Base-by-base conservation (phyloP, 1,140 invertebrate species). In the Metaphire vulgaris region DNA sequence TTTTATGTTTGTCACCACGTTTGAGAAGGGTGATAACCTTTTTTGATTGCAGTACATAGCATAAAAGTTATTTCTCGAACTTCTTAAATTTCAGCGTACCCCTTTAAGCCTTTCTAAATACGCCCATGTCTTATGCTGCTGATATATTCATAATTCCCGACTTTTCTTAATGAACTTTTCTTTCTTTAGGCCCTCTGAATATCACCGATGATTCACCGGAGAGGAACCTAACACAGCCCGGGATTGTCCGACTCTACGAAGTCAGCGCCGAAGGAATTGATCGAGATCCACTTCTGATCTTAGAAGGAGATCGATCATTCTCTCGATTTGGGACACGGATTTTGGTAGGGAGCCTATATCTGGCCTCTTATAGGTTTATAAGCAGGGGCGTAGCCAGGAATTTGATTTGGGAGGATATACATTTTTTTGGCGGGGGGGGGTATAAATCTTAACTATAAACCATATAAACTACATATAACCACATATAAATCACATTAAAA, bases 281-380 rank as follows among this genome's bases (percentile, higher is more conserved):
- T 16, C 74, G 41, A 34, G 21, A 74, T 1, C 75, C 73, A 2
- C 15, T 81, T 12, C 77, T 81, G 12, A 74, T 68, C 30, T 81
- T 82, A 68, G 72, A 79, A 29, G 81, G 83, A 29, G 80, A 83
- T 71, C 80, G 82, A 69, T 75, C 78, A 28, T 81, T 78, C 79
- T 79, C 78, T n/a, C 34, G 80, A 31, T 83, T 83, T 78, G 83
- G 83, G 16, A 65, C 72, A 26, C 76, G 76, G 29, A 70, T 83
- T 32, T 78, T 76, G 78, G 81, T 81, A 80, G 41, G 66, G 6
- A 21, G 6, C n/a, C n/a, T n/a, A n/a, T n/a, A n/a, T 56, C 21
- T 56, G 41, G 21, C 21, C 21, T 56, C 41, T 56, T 56, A 12
- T 56, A 56, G 21, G 6, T 56, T 6, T 56, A 56, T 12, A 56